Evolutionary conservation across 2,797 vertebrate species (phyloP).

Genomic region (Tolypeutes matacus): DNA sequence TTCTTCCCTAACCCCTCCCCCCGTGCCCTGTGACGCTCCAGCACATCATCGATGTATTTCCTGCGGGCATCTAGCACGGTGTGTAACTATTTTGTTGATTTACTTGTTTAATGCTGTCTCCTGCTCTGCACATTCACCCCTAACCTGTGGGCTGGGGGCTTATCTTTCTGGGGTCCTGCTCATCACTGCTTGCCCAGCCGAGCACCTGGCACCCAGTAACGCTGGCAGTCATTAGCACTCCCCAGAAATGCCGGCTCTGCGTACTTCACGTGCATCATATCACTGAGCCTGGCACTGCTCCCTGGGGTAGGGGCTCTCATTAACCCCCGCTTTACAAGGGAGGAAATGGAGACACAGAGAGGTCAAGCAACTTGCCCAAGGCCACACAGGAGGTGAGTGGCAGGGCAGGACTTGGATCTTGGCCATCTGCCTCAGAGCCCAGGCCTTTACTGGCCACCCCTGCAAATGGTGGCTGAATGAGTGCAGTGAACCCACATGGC

Average conservation of each 20-base stretch:
- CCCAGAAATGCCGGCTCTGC: neutral
- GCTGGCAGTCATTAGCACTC: fast-evolving
- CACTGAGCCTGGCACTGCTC: fast-evolving
- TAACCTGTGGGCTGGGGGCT: neutral
- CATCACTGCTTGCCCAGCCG: neutral
- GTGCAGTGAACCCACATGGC: fast-evolving
- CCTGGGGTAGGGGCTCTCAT: neutral
- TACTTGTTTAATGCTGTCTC: neutral
- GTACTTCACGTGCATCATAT: neutral
- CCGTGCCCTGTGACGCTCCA: too few relatives aligned
- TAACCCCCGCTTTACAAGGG: neutral
- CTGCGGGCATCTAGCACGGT: neutral
- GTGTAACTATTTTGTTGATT: neutral
- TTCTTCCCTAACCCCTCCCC: too few relatives aligned
- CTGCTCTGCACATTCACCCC: too few relatives aligned
- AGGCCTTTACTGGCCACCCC: fast-evolving
- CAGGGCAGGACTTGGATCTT: too few relatives aligned
- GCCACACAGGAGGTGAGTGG: neutral
- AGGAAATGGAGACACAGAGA: neutral
- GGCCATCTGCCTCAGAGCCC: neutral
- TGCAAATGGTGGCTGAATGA: neutral
- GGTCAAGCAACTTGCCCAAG: neutral
- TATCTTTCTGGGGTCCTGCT: too few relatives aligned
- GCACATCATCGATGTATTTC: neutral
- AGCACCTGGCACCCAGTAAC: neutral